phyloP scores from a whole-genome alignment of 2,888 invertebrate genomes.

The Pachymerium ferrugineum region DNA sequence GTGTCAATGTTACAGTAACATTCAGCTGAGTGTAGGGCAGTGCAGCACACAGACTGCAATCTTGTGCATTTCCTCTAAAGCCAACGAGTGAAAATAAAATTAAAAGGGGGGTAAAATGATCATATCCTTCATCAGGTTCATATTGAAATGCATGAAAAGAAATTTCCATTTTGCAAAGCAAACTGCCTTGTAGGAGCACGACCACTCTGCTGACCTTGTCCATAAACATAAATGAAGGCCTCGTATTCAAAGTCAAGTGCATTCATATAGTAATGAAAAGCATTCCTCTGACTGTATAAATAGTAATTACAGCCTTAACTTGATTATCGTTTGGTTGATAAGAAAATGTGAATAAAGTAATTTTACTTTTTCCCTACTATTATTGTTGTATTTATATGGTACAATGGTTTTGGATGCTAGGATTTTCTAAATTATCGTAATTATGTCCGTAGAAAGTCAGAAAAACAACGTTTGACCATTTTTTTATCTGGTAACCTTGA shows the following conservation, averaged over 20 bases:
- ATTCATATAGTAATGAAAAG: conserved; percentile 5
- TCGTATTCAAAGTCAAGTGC: conserved; percentile 14
- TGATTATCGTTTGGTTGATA: conserved; percentile 4
- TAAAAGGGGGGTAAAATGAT: not conserved
- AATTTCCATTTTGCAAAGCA: no score
- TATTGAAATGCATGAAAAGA: not conserved
- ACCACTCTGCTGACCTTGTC: conserved; percentile 3
- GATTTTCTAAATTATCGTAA: not conserved
- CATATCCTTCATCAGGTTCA: not conserved
- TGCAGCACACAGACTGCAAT: conserved; percentile 2
- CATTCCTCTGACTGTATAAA: not conserved
- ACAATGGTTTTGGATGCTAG: not conserved
- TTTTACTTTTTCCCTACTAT: conserved; percentile 1
- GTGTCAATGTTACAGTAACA: conserved; percentile 21
- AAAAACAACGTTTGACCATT: not conserved
- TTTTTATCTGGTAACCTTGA: not conserved
- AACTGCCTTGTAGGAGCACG: not conserved
- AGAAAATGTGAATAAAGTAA: not conserved
- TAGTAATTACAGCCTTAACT: not conserved
- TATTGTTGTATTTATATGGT: no score
- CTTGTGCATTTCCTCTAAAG: not conserved
- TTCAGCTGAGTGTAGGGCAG: conserved; percentile 5
- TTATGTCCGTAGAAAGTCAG: not conserved
- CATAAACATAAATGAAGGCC: conserved; percentile 13
- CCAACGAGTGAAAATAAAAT: not conserved